Percentiles rank a stretch among this genome's conserved stretches.
These are phyloP conservation scores for Drosophila paulistorum DNA, from an alignment of 1,140 invertebrate species.

Conservation along the genomic window DNA sequence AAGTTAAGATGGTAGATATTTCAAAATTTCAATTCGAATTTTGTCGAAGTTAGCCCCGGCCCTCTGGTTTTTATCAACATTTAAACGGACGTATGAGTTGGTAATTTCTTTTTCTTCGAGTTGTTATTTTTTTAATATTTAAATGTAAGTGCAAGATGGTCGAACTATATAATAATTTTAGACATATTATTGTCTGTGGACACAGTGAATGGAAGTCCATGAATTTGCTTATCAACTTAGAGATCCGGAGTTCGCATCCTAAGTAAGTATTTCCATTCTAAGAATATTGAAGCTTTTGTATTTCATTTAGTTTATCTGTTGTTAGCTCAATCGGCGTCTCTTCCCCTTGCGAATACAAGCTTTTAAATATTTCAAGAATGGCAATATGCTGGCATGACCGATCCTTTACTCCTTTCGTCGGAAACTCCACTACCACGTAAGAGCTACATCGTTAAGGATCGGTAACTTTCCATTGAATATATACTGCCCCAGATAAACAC, in stretches of 20 bases:
- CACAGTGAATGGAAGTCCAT: constrained; percentile 99
- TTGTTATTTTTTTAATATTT: too few relatives aligned
- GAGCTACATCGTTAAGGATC: constrained; percentile 84
- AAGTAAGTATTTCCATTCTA: constrained; percentile 83
- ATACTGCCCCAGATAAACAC: constrained; percentile 98
- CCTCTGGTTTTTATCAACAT: too few relatives aligned
- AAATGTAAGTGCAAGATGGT: too few relatives aligned
- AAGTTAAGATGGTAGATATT: too few relatives aligned
- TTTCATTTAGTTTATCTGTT: neutral
- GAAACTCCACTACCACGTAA: constrained; percentile 91
- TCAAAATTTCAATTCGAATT: too few relatives aligned
- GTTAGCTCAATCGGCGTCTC: constrained; percentile 89
- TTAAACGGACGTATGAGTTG: too few relatives aligned
- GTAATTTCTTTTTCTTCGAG: too few relatives aligned
- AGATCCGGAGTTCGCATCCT: constrained; percentile 89
- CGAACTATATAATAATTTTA: constrained; percentile 88
- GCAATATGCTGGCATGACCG: constrained; percentile 85
- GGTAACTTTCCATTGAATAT: constrained; percentile 94
- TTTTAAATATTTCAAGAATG: constrained; percentile 90
- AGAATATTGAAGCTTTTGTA: neutral
- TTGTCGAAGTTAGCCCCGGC: too few relatives aligned
- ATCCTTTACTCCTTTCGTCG: constrained; percentile 92
- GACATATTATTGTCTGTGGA: constrained; percentile 97
- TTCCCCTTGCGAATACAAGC: constrained; percentile 87
- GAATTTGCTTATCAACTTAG: constrained; percentile 94